A percentile compares a stretch with the other conserved stretches of the same genome.
Conservation (phyloP, 2,113 vertebrate species). For the Hydropotes inermis region DNA sequence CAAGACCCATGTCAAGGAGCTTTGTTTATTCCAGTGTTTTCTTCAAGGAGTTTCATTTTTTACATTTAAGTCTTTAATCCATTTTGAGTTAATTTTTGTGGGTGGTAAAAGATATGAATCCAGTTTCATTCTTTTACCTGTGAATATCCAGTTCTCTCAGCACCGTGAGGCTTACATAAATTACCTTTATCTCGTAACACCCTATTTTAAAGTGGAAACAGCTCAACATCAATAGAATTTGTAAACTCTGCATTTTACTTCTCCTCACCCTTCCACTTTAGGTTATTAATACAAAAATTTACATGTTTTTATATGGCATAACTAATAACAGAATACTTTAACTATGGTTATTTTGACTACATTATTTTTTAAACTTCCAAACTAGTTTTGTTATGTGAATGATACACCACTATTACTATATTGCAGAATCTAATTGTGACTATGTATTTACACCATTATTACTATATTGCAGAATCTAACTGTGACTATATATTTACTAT, state of each 20-base stretch:
- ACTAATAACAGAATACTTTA: background rate
- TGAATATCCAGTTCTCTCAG: background rate
- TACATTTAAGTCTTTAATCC: background rate
- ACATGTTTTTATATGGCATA: background rate
- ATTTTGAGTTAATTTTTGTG: background rate
- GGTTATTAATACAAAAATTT: background rate
- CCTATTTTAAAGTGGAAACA: background rate
- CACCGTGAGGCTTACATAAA: background rate
- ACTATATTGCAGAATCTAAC: background rate
- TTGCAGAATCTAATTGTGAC: background rate
- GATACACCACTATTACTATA: background rate
- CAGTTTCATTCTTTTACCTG: background rate
- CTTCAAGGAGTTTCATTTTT: background rate
- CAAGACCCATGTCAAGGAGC: background rate
- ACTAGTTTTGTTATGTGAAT: background rate
- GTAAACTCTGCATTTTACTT: background rate
- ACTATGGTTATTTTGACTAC: background rate
- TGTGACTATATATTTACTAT: background rate
- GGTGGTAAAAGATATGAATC: background rate
- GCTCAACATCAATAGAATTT: background rate
- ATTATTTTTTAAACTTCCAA: background rate
- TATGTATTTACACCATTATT: background rate
- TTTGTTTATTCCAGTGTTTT: background rate
- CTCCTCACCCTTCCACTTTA: background rate
- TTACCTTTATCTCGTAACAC: background rate